Evolutionary conservation across 2,113 vertebrate genomes (phyloP).

Genomic region (Oriolus oriolus): DNA sequence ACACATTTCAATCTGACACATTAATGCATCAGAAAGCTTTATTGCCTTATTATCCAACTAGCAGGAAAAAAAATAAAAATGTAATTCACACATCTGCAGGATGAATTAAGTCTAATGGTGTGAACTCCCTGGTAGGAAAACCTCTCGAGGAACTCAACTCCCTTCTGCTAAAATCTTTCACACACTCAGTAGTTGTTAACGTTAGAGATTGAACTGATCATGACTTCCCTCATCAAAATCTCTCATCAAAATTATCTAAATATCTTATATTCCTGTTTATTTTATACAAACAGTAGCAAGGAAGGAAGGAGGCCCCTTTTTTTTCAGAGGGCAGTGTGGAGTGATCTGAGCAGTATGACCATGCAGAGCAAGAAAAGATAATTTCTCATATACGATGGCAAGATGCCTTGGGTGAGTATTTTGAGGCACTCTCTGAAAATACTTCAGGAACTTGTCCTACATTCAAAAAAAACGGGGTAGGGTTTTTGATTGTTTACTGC

Average conservation of each 20-base stretch:
- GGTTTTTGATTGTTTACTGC: not conserved
- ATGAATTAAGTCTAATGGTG: not conserved
- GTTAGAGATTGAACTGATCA: not conserved
- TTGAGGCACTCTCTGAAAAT: not conserved
- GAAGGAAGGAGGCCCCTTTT: not conserved
- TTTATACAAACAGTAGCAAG: not conserved
- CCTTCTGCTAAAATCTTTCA: not conserved
- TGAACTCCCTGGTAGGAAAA: not conserved
- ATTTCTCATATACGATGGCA: not conserved
- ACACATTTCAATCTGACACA: not conserved
- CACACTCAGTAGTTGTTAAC: not conserved
- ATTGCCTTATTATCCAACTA: not conserved
- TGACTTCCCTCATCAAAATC: not conserved
- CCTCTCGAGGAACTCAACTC: not conserved
- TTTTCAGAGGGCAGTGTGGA: rapidly evolving
- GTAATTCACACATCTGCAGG: not conserved
- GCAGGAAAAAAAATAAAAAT: not conserved
- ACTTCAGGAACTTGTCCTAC: not conserved
- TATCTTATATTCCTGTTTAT: not conserved
- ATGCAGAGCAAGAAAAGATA: not conserved
- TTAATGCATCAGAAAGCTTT: constrained; percentile 13
- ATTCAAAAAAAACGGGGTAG: not conserved
- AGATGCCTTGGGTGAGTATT: not conserved
- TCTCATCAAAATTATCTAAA: not conserved
- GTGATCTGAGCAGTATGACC: rapidly evolving